Evolutionary conservation across 1,140 invertebrate species (phyloP).

Genomic region (Epicauta chinensis): DNA sequence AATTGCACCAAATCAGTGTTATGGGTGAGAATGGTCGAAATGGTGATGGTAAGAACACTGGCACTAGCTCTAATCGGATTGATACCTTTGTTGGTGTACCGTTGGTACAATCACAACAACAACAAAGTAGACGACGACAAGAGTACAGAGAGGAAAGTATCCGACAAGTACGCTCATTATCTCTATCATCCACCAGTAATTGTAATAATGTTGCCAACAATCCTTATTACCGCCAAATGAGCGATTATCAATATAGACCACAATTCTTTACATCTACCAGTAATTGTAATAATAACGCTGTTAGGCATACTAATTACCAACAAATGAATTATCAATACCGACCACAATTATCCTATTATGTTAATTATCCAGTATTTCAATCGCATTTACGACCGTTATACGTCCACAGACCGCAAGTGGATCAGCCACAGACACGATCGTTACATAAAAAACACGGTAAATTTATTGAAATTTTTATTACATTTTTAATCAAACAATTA

Average conservation of each 20-base stretch:
- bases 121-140: conserved; percentile 1
- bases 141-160: conserved; percentile 7
- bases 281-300: not conserved
- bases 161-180: not conserved
- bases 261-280: not conserved
- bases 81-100: not conserved
- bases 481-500: not conserved
- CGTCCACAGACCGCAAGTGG: conserved; percentile 9
- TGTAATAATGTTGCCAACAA: too few relatives aligned
- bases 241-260: not conserved
- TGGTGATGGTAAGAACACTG: not conserved
- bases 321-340: not conserved
- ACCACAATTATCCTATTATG: conserved; percentile 1
- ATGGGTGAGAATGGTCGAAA: too few relatives aligned
- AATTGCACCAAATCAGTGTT: too few relatives aligned
- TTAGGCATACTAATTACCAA: not conserved
- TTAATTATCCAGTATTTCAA: conserved; percentile 3
- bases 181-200: not conserved
- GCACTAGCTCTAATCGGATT: not conserved
- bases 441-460: not conserved
- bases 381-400: conserved; percentile 1
- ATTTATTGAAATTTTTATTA: not conserved
- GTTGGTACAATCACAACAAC: not conserved
- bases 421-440: conserved; percentile 1
- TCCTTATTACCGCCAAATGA: not conserved